Evolutionary conservation across 2,797 vertebrate genomes (phyloP).

Genomic region (Lagothrix lagotricha): DNA sequence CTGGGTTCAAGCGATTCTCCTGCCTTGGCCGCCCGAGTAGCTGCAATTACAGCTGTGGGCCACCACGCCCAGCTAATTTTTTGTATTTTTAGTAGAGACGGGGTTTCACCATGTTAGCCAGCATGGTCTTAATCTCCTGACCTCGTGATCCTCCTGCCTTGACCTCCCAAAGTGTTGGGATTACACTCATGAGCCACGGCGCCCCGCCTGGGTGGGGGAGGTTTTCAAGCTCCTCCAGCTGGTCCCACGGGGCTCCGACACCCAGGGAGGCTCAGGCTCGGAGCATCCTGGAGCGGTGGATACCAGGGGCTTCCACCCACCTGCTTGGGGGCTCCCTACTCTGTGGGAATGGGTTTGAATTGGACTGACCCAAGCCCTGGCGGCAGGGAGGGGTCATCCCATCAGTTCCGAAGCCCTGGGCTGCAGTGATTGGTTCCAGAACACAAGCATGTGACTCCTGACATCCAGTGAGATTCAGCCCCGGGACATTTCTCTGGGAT

Average conservation of each 20-base stretch:
- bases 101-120: too few relatives aligned
- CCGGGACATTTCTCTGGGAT: not conserved
- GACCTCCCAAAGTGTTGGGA: too few relatives aligned
- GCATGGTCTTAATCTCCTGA: too few relatives aligned
- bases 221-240: not conserved
- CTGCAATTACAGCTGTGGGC: rapidly evolving
- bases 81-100: too few relatives aligned
- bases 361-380: not conserved
- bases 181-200: too few relatives aligned
- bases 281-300: not conserved
- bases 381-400: not conserved
- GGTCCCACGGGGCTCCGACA: too few relatives aligned
- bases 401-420: not conserved
- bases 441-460: not conserved
- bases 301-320: not conserved
- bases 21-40: rapidly evolving
- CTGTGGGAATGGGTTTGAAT: not conserved
- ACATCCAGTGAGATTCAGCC: not conserved
- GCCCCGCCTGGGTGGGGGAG: too few relatives aligned
- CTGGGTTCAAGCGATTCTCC: too few relatives aligned
- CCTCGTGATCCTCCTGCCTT: too few relatives aligned
- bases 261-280: not conserved
- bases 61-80: too few relatives aligned
- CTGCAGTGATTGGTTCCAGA: not conserved
- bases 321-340: not conserved